These are phyloP conservation scores for Lepetodrilus schrolli DNA, from an alignment of 2,888 invertebrate species.

Conservation along the genomic window DNA sequence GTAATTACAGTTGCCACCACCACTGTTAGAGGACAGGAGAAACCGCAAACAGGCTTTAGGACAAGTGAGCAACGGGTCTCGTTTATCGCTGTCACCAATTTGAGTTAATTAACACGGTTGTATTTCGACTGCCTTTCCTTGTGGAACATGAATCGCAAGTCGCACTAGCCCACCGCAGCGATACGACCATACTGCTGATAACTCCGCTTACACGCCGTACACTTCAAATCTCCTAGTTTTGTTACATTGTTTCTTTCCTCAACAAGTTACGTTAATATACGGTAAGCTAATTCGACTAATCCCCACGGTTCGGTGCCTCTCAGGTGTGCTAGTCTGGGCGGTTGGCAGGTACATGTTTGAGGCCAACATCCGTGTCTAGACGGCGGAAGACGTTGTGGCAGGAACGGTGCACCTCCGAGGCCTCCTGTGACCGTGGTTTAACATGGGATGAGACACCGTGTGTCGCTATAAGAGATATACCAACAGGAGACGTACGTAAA, in stretches of 20 bases:
- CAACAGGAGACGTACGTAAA: background rate
- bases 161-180: background rate
- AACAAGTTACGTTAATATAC: no score
- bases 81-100: background rate
- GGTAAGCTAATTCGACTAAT: no score
- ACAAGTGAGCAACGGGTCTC: slow-evolving; percentile 3
- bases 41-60: background rate
- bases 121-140: background rate
- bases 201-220: background rate
- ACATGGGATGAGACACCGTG: background rate
- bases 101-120: slow-evolving; percentile 15
- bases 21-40: background rate
- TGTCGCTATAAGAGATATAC: background rate
- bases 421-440: no score
- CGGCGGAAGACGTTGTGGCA: no score
- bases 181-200: background rate
- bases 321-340: no score
- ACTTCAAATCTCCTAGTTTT: background rate
- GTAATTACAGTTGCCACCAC: background rate
- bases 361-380: no score
- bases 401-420: no score
- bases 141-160: background rate
- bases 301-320: no score
- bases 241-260: background rate
- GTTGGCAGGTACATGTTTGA: no score